A percentile compares a stretch with the other conserved stretches of the same genome.
Conservation (phyloP, 2,888 invertebrate species). For the Caenorhabditis imperialis region DNA sequence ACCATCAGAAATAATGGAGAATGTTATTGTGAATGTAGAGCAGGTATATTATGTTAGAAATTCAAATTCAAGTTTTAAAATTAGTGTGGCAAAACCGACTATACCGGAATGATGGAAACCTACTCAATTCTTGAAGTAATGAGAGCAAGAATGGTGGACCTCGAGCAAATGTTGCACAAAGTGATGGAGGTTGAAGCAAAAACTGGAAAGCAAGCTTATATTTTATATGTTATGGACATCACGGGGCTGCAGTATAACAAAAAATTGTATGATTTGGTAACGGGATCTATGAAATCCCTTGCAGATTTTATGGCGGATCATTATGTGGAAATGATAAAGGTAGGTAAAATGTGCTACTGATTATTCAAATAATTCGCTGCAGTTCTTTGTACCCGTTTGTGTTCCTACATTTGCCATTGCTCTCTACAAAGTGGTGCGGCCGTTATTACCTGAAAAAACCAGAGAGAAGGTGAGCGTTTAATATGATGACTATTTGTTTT, state of each 20-base stretch:
- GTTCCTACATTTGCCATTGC: constrained; percentile 70
- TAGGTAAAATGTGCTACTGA: constrained; percentile 4
- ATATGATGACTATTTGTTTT: constrained; percentile 6
- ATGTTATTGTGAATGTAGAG: constrained; percentile 73
- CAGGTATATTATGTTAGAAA: constrained; percentile 55
- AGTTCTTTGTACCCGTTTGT: constrained; percentile 71
- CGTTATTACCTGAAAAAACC: constrained; percentile 73
- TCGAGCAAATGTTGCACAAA: constrained; percentile 71
- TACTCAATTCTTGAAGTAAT: constrained; percentile 70
- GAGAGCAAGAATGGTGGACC: constrained; percentile 69
- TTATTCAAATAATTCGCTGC: constrained; percentile 22
- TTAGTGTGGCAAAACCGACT: constrained; percentile 71
- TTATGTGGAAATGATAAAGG: constrained; percentile 75
- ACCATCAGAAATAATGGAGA: constrained; percentile 63
- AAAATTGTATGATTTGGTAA: constrained; percentile 68
- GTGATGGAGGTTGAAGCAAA: constrained; percentile 70
- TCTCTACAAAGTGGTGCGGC: constrained; percentile 70
- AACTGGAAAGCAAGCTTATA: constrained; percentile 74
- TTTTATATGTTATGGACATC: constrained; percentile 75
- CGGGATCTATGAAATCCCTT: constrained; percentile 69
- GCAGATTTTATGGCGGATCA: constrained; percentile 76
- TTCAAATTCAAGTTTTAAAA: constrained; percentile 8
- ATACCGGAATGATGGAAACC: constrained; percentile 70
- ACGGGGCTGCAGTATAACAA: constrained; percentile 71
- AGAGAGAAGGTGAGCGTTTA: constrained; percentile 66